Percentiles rank a stretch among this genome's conserved stretches.
These are phyloP conservation scores for Andrena marginata DNA, from an alignment of 2,888 invertebrate genomes.

Conservation along the genomic window DNA sequence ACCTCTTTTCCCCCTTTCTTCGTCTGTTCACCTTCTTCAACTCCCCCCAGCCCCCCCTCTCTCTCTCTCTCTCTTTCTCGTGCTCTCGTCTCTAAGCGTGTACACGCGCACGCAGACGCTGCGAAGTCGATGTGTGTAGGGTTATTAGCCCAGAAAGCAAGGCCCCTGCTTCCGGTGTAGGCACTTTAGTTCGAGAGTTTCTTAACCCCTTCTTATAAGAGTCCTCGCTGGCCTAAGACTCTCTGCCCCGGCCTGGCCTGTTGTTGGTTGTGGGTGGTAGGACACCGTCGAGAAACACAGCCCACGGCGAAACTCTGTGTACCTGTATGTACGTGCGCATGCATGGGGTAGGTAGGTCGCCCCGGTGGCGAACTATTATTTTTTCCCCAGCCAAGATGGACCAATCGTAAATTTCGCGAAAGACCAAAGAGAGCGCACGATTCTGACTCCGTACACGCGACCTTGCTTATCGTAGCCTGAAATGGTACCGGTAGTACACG, in stretches of 20 bases:
- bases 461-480: slow-evolving; percentile 62
- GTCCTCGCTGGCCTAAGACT: slow-evolving; percentile 74
- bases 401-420: slow-evolving; percentile 65
- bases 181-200: slow-evolving; percentile 84
- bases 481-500: slow-evolving; percentile 40
- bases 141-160: slow-evolving; percentile 85
- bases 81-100: slow-evolving; percentile 64
- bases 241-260: slow-evolving; percentile 70
- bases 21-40: slow-evolving; percentile 3
- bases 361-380: slow-evolving; percentile 60
- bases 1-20: slow-evolving; percentile 37
- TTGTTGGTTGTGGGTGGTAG: slow-evolving; percentile 76
- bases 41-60: not conserved
- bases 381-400: slow-evolving; percentile 54
- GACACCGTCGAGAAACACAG: slow-evolving; percentile 51
- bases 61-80: not conserved
- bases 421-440: slow-evolving; percentile 63
- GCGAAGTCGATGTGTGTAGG: slow-evolving; percentile 82
- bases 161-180: slow-evolving; percentile 85
- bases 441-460: slow-evolving; percentile 63
- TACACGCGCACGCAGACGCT: slow-evolving; percentile 77
- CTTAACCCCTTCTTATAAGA: slow-evolving; percentile 84
- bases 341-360: slow-evolving; percentile 58
- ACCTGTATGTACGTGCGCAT: not conserved
- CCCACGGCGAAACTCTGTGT: slow-evolving; percentile 42